These are phyloP conservation scores for Alouatta palliata DNA, from an alignment of 2,113 vertebrate genomes.

Conservation along the genomic window DNA sequence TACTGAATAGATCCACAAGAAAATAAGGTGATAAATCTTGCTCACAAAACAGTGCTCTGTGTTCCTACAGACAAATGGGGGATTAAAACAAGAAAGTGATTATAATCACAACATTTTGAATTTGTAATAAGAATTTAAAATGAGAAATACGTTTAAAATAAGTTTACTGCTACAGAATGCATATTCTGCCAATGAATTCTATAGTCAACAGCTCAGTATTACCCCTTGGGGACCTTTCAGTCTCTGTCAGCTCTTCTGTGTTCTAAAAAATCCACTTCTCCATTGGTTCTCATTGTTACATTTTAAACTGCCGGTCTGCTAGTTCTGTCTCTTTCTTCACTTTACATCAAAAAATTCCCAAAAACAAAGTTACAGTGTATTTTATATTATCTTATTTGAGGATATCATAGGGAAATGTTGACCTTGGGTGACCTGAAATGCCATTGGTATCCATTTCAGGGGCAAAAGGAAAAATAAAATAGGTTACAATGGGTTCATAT, in stretches of 20 bases:
- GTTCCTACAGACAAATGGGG: neutral
- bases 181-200: neutral
- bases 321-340: neutral
- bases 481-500: neutral
- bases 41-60: neutral
- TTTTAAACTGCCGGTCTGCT: neutral
- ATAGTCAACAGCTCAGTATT: neutral
- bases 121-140: conserved; percentile 10
- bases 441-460: neutral
- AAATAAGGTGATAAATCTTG: neutral
- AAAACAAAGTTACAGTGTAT: neutral
- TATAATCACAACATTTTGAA: neutral
- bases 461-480: neutral
- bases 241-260: neutral
- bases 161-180: neutral
- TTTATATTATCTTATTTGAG: neutral
- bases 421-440: neutral
- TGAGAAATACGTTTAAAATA: neutral
- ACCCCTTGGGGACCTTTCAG: neutral
- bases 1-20: neutral
- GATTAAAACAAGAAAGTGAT: neutral
- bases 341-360: neutral
- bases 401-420: neutral
- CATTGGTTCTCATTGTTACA: neutral
- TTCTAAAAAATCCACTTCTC: neutral